Percentiles rank a stretch among this genome's conserved stretches.
phyloP scores from a whole-genome alignment of 1,140 invertebrate genomes.

The Pseudomyrmex gracilis region DNA sequence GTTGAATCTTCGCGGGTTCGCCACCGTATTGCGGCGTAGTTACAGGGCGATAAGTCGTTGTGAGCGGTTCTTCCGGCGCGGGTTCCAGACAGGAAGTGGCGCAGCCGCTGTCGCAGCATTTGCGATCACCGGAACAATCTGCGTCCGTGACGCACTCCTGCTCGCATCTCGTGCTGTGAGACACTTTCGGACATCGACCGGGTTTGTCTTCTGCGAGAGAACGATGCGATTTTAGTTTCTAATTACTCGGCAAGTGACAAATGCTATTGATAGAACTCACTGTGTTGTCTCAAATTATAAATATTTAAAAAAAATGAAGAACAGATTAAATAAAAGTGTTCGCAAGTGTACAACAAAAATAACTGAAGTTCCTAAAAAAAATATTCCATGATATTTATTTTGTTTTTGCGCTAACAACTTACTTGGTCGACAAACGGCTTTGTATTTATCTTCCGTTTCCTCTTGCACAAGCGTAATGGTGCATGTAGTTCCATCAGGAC shows the following conservation, averaged over 20 bases:
- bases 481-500: conserved; percentile 89
- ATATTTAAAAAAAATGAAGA: not conserved
- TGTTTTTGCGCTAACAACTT: conserved; percentile 69
- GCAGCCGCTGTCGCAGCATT: conserved; percentile 94
- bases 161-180: conserved; percentile 86
- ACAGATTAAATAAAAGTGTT: not conserved
- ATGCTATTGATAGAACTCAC: too few relatives aligned
- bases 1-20: conserved; percentile 79
- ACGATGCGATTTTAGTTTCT: not conserved
- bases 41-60: conserved; percentile 67
- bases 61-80: conserved; percentile 73
- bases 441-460: conserved; percentile 81
- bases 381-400: not conserved
- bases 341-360: not conserved
- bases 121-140: conserved; percentile 91
- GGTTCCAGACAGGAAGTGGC: conserved; percentile 90
- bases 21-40: conserved; percentile 79
- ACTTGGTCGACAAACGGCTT: conserved; percentile 89
- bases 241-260: not conserved
- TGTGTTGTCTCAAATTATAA: not conserved
- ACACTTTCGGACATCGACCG: conserved; percentile 90
- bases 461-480: conserved; percentile 87
- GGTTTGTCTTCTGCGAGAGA: conserved; percentile 88
- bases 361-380: too few relatives aligned
- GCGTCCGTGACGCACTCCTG: conserved; percentile 92